A percentile compares a stretch with the other conserved stretches of the same genome.
These are phyloP conservation scores for Phrynocephalus vlangalii DNA, from an alignment of 2,797 vertebrate species.

Conservation along the genomic window DNA sequence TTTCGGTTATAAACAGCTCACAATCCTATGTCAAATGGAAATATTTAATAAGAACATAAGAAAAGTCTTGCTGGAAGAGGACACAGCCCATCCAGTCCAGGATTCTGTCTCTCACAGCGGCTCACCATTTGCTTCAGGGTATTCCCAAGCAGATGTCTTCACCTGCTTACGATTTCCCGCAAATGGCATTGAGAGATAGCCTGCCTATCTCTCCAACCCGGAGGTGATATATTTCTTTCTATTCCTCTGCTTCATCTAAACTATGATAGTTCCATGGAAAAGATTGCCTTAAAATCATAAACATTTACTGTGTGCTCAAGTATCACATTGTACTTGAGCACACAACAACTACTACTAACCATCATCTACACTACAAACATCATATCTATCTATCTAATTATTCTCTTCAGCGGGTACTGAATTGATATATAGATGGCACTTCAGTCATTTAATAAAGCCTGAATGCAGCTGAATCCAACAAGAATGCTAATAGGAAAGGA, in stretches of 20 bases:
- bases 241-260: conserved; percentile 12
- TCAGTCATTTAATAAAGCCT: background rate
- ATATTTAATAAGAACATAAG: background rate
- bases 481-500: conserved; percentile 18
- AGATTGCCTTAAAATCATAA: background rate
- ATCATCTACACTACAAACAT: no score
- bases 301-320: background rate
- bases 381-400: background rate
- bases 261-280: background rate
- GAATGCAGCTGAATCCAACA: background rate
- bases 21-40: background rate
- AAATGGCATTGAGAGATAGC: no score
- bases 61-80: no score
- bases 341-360: no score
- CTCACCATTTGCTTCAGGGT: no score
- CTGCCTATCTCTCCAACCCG: no score
- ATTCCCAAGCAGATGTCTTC: no score
- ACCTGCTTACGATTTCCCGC: no score
- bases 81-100: no score
- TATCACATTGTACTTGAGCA: background rate
- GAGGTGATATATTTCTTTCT: background rate
- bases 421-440: conserved; percentile 8
- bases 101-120: no score
- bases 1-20: background rate
- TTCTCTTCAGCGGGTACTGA: conserved; percentile 18